Base-by-base conservation (phyloP, 2,888 invertebrate genomes). In the Minunthozetes semirufus region DNA sequence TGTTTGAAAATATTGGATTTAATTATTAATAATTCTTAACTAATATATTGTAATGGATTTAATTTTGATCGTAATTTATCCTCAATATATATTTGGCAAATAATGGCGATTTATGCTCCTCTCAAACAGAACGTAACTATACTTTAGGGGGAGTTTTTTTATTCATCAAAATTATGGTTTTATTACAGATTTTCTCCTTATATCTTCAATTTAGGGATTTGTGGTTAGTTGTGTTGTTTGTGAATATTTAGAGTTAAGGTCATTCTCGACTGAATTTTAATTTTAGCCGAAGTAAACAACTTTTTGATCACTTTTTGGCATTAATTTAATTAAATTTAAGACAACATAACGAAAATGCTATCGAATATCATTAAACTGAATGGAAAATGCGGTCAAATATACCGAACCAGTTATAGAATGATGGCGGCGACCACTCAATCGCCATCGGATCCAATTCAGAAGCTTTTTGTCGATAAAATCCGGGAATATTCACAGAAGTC, bases 391-490 rank as follows among this genome's bases (percentile, higher is more conserved):
- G 38, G 27, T 33, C 63, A 29, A 19, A 42, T 68, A 11, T 68
- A 46, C 17, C 22, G 38, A 38, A 71, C 25, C 71, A 29, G 38
- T 11, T 33, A 17, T 33, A 33, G 72, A 48, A 15, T 29, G 19
- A n/a, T 72, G 33, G 72, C 75, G 9, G 22, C 75, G 15, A 46
- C 75, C n/a, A 46, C 72, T 50, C 25, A 25, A 4, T 9, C 27
- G 29, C 29, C 29, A 9, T 74, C 75, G n/a, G 79, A 79, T 72
- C 78, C 79, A 1, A 79, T 79, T 56, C 79, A 79, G 56, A 79
- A 79, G 68, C 71, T 79, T 13, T 79, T 79, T 53, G 70, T 78
- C n/a, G 79, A 79, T 1, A 79, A 79, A 59, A 72, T 79, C 0
- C 76, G 76, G 27, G 79, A 78, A 61, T 79, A 78, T 38, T 70